Percentiles rank a stretch among this genome's conserved stretches.
These are phyloP conservation scores for Channa striata DNA, from an alignment of 2,797 vertebrate species.

Conservation along the genomic window DNA sequence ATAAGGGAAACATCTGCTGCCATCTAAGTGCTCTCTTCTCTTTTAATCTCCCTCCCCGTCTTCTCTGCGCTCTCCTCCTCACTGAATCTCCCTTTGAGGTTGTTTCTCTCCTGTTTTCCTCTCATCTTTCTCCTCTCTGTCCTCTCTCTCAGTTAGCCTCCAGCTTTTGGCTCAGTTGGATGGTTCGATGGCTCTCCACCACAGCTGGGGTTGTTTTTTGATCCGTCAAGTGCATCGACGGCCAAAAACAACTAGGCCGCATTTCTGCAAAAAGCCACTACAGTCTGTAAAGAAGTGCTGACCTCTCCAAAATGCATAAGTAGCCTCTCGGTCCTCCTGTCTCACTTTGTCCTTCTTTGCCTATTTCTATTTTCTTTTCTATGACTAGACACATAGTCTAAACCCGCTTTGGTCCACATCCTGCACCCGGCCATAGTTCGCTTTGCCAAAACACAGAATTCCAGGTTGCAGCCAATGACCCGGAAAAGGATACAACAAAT, in stretches of 20 bases:
- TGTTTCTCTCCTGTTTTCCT: conserved; percentile 25
- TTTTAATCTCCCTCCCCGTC: conserved; percentile 26
- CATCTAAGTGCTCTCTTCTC: conserved; percentile 22
- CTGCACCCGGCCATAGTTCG: conserved; percentile 33
- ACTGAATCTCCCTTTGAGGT: conserved; percentile 32
- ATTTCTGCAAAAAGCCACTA: conserved; percentile 44
- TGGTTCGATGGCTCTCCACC: conserved; percentile 34
- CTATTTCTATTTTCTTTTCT: conserved; percentile 37
- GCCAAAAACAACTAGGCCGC: conserved; percentile 43
- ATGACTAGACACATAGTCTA: conserved; percentile 16
- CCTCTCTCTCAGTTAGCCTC: conserved; percentile 21
- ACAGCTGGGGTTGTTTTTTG: conserved; percentile 64
- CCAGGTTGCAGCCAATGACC: conserved; percentile 31
- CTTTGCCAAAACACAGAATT: conserved; percentile 53
- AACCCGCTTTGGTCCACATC: conserved; percentile 49
- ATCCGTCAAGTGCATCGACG: conserved; percentile 37
- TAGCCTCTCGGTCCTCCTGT: background rate
- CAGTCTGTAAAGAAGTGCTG: conserved; percentile 44
- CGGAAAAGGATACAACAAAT: conserved; percentile 26
- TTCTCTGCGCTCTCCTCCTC: conserved; percentile 17
- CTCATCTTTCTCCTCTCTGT: conserved; percentile 20
- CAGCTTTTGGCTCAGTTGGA: conserved; percentile 25
- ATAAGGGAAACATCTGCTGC: conserved; percentile 72
- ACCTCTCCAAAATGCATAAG: conserved; percentile 35
- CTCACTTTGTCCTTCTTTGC: conserved; percentile 1